phyloP scores from a whole-genome alignment of 2,888 invertebrate genomes.

The Pseudococcus viburni region DNA sequence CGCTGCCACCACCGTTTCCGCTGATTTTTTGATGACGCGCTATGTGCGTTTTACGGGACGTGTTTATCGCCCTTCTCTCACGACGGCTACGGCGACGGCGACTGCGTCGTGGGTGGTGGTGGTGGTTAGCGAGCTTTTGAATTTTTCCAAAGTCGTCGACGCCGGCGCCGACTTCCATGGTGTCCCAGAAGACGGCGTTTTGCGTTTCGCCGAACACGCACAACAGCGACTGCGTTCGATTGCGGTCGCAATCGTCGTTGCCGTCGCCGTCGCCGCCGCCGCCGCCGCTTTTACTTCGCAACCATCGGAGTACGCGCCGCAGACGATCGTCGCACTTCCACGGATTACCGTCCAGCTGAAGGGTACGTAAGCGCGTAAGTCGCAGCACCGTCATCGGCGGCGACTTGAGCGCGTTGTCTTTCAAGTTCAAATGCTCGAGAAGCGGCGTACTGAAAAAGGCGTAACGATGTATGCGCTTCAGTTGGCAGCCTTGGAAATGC shows the following conservation, averaged over 20 bases:
- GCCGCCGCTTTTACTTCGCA: background rate
- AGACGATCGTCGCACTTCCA: conserved; percentile 22
- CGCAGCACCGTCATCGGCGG: background rate
- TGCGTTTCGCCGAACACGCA: conserved; percentile 60
- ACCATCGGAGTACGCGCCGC: conserved; percentile 57
- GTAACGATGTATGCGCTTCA: conserved; percentile 5
- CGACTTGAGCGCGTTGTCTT: conserved; percentile 47
- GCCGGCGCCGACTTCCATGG: conserved; percentile 29
- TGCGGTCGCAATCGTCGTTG: background rate
- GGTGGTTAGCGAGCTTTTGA: background rate
- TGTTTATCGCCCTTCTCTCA: background rate
- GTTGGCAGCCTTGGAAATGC: conserved; percentile 55
- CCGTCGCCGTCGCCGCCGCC: background rate
- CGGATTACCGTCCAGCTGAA: conserved; percentile 56
- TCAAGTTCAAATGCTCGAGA: conserved; percentile 50
- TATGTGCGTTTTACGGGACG: background rate
- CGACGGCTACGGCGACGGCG: background rate
- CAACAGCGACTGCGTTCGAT: background rate
- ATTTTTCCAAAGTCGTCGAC: background rate
- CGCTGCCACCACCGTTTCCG: too few species aligned
- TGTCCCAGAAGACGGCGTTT: conserved; percentile 62
- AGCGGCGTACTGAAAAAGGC: conserved; percentile 39
- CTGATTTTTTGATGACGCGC: background rate
- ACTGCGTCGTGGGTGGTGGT: background rate
- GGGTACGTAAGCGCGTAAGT: background rate